These are phyloP conservation scores for Spea multiplicata DNA, from an alignment of 2,113 vertebrate genomes.

Conservation along the genomic window DNA sequence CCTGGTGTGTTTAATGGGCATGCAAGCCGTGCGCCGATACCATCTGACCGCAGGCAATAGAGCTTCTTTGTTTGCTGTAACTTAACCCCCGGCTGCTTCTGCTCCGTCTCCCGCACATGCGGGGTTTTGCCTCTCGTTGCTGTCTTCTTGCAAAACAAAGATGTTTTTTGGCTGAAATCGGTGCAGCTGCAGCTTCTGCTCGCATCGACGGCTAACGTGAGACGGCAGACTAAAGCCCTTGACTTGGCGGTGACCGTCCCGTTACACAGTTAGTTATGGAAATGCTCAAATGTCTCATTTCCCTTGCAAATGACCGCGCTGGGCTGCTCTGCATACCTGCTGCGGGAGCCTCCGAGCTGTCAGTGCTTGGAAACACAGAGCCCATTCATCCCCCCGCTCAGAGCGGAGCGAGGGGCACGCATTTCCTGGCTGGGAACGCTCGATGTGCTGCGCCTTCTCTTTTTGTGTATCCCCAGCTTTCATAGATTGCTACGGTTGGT, in stretches of 20 bases:
- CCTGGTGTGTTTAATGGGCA: no score
- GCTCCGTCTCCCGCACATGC: no score
- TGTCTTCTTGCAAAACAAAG: neutral
- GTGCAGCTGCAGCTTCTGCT: no score
- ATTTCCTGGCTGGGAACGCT: slow-evolving; percentile 35
- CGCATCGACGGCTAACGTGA: neutral
- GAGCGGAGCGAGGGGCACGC: slow-evolving; percentile 22
- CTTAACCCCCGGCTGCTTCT: no score
- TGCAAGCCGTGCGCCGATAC: no score
- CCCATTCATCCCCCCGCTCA: slow-evolving; percentile 32
- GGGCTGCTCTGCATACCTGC: slow-evolving; percentile 39
- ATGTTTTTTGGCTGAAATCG: no score
- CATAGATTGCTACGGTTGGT: neutral
- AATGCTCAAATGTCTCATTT: slow-evolving; percentile 22
- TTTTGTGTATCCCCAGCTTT: neutral
- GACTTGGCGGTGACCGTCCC: neutral
- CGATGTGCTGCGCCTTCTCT: neutral
- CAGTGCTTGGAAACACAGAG: slow-evolving; percentile 29
- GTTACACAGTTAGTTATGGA: slow-evolving; percentile 6
- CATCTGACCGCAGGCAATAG: no score
- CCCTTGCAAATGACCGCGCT: slow-evolving; percentile 29
- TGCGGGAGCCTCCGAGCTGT: slow-evolving; percentile 28
- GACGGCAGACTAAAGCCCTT: neutral
- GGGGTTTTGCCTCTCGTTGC: no score
- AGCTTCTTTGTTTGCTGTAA: no score